These are phyloP conservation scores for Empidonax alnorum DNA, from an alignment of 2,113 vertebrate genomes.

Conservation along the genomic window DNA sequence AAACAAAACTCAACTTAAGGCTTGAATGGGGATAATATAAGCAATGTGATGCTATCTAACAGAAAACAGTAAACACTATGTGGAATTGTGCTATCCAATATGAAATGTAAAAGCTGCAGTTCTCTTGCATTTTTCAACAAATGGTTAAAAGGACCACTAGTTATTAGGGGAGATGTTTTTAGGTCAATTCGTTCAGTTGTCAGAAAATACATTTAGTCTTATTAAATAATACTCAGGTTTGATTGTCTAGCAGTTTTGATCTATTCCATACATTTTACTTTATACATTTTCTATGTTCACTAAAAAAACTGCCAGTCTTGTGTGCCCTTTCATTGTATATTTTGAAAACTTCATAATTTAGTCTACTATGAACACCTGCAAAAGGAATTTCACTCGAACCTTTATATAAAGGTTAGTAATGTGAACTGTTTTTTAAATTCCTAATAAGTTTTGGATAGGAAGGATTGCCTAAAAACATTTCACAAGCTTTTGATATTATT, in stretches of 20 bases:
- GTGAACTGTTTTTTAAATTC: constrained; percentile 68
- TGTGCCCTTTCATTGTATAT: constrained; percentile 66
- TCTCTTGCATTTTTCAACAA: constrained; percentile 59
- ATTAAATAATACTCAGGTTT: constrained; percentile 79
- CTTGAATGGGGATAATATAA: constrained; percentile 71
- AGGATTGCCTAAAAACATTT: constrained; percentile 79
- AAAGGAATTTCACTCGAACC: constrained; percentile 64
- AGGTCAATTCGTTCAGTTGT: constrained; percentile 74
- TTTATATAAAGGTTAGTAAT: constrained; percentile 72
- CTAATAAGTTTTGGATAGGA: constrained; percentile 63
- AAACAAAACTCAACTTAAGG: constrained; percentile 62
- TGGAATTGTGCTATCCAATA: constrained; percentile 64
- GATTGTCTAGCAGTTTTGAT: constrained; percentile 64
- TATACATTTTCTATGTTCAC: constrained; percentile 72
- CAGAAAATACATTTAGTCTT: constrained; percentile 66
- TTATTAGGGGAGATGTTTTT: constrained; percentile 75
- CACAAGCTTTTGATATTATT: constrained; percentile 52
- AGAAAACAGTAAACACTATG: constrained; percentile 70
- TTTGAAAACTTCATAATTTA: constrained; percentile 68
- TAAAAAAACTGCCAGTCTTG: constrained; percentile 77
- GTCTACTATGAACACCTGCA: constrained; percentile 50
- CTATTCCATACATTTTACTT: constrained; percentile 73
- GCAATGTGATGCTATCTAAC: constrained; percentile 67
- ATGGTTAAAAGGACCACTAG: constrained; percentile 78
- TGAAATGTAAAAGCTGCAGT: constrained; percentile 58